Conservation (phyloP, 2,113 vertebrate species). For the Corythoichthys haematopterus region DNA sequence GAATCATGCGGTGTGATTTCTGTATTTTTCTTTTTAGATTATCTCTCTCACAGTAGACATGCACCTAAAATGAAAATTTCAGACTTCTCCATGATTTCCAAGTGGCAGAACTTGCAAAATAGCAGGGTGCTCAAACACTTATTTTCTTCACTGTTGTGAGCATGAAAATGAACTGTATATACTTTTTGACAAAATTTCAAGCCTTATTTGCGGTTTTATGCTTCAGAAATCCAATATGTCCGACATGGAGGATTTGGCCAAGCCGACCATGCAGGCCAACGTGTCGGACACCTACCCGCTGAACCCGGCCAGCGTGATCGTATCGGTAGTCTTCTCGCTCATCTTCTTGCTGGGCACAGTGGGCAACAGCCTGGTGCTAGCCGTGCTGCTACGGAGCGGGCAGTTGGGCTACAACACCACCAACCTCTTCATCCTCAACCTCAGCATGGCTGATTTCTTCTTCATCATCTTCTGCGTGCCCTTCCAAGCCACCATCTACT, state of each 20-base stretch:
- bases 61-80: too few relatives aligned
- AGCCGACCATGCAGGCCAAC: conserved; percentile 66
- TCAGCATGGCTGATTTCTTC: conserved; percentile 86
- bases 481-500: conserved; percentile 89
- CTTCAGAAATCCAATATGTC: conserved; percentile 64
- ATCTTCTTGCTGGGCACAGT: conserved; percentile 83
- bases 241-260: conserved; percentile 75
- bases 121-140: too few relatives aligned
- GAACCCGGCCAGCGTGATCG: conserved; percentile 78
- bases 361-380: conserved; percentile 82
- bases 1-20: too few relatives aligned
- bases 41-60: too few relatives aligned
- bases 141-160: too few relatives aligned
- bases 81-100: too few relatives aligned
- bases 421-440: conserved; percentile 86
- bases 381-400: conserved; percentile 78
- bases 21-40: too few relatives aligned
- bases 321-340: conserved; percentile 83
- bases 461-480: conserved; percentile 89
- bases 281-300: conserved; percentile 74
- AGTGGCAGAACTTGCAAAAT: too few relatives aligned
- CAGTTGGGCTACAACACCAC: conserved; percentile 83
- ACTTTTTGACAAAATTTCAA: too few relatives aligned
- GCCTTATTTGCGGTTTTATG: background rate
- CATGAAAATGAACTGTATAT: too few relatives aligned